Conservation (phyloP, 64 coral and sea anemone species). For the Montipora capricornis region DNA sequence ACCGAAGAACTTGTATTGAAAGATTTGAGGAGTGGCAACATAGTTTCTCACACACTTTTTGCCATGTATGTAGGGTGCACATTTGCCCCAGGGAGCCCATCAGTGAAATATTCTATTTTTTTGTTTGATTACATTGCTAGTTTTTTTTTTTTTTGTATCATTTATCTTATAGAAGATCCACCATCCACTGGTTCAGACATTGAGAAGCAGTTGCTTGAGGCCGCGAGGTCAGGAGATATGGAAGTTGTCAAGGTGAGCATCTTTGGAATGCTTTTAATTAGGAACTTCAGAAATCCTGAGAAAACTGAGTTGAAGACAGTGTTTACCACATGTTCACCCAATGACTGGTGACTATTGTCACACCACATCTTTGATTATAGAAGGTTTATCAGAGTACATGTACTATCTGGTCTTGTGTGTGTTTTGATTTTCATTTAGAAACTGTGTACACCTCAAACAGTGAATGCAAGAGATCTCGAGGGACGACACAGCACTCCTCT, state of each 20-base stretch:
- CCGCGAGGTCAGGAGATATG: constrained; percentile 95
- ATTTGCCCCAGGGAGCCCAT: not conserved
- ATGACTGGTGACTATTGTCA: too few species aligned
- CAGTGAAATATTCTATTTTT: not conserved
- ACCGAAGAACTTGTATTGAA: too few species aligned
- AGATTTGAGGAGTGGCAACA: too few species aligned
- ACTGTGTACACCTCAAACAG: constrained; percentile 79
- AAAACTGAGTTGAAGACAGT: too few species aligned
- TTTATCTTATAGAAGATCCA: constrained; percentile 80
- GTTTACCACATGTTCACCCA: too few species aligned
- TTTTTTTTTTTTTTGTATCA: not conserved
- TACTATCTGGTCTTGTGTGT: not conserved
- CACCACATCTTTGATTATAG: too few species aligned
- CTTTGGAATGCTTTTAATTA: not conserved
- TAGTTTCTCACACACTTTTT: too few species aligned
- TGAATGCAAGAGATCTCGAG: constrained; percentile 97
- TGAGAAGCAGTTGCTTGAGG: constrained; percentile 93
- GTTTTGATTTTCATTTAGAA: constrained; percentile 54
- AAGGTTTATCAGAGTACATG: too few species aligned
- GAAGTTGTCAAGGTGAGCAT: constrained; percentile 88
- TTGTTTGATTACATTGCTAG: too few species aligned
- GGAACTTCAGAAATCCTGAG: too few species aligned
- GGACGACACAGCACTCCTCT: constrained; percentile 94
- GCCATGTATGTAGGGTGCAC: too few species aligned
- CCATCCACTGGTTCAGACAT: constrained; percentile 84